Base-by-base conservation (phyloP, 2,113 vertebrate species). In the Calypte anna region DNA sequence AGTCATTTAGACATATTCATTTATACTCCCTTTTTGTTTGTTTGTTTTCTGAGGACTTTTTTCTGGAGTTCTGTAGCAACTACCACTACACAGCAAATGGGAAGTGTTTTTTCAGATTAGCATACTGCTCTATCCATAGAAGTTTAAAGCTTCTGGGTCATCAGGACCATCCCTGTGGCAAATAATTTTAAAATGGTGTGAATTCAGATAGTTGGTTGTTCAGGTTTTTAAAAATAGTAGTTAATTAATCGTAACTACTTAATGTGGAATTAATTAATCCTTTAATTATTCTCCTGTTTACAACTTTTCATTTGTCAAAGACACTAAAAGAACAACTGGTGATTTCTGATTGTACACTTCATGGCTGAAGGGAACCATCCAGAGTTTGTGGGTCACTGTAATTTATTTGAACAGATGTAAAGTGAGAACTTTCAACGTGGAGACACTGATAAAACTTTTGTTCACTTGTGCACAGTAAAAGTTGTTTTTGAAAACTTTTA, bases 221-320 rank as follows among this genome's bases (percentile, higher is more conserved):
- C 23, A 3, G 4, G 1, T 0, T 4, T 21, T 57, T 57, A 31
- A 31, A 57, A 86, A 69, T 13, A 61, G 40, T 2, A 36, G 6
- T 40, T 40, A 40, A 40, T 40, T 48, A 48, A 48, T 48, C 19
- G 11, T 22, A 19, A 21, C 19, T 48, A 58, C 38, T 44, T 68
- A 25, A 87, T 82, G 48, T 10, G 9, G 31, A 91, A 94, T 69
- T 40, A 61, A 84, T 93, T 24, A 53, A 62, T 58, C 63, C 30
- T 63, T 55, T n/a, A 64, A 16, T 84, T 63, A 67, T 81, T 88
- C 25, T 76, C 22, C 38, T 11, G 1, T 70, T 87, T 81, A 58
- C 87, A 85, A 64, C 22, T 24, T 69, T 69, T 62, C 28, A 55
- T 50, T 54, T 72, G 24, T 43, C 33, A 64, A 63, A 88, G n/a